Percentiles rank a stretch among this genome's conserved stretches.
These are phyloP conservation scores for Ceratitis capitata DNA, from an alignment of 1,140 invertebrate genomes.

Conservation along the genomic window DNA sequence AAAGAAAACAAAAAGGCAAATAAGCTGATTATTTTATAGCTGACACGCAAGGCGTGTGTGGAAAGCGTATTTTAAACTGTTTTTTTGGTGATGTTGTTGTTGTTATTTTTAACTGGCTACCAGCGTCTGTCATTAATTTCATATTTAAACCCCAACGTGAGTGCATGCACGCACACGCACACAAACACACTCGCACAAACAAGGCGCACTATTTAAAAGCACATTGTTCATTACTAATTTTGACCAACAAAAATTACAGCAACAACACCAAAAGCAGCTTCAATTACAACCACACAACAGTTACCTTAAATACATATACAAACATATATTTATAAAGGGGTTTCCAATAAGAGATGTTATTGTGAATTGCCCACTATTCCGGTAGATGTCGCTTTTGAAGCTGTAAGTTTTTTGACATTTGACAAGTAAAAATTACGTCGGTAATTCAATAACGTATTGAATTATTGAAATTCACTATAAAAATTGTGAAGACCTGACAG, in stretches of 20 bases:
- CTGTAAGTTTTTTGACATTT: too few relatives aligned
- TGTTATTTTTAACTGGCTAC: neutral
- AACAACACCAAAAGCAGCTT: neutral
- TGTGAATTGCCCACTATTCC: too few relatives aligned
- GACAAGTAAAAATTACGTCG: too few relatives aligned
- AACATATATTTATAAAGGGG: too few relatives aligned
- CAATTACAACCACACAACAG: neutral
- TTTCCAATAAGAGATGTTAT: too few relatives aligned
- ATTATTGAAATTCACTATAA: too few relatives aligned
- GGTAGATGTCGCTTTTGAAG: too few relatives aligned
- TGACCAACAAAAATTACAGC: neutral
- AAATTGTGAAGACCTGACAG: too few relatives aligned
- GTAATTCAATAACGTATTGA: too few relatives aligned
- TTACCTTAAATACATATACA: too few relatives aligned
- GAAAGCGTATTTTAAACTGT: neutral
- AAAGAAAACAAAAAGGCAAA: neutral
- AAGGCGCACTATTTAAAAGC: neutral
- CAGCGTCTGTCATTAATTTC: constrained; percentile 1
- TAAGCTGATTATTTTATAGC: neutral
- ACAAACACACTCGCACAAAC: too few relatives aligned
- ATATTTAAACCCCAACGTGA: neutral
- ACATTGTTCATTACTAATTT: constrained; percentile 13
- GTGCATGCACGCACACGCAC: too few relatives aligned
- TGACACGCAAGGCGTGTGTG: neutral
- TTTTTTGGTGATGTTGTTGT: neutral